A percentile compares a stretch with the other conserved stretches of the same genome.
phyloP scores from a whole-genome alignment of 2,888 invertebrate genomes.

The Scaptomyza caliginosa region DNA sequence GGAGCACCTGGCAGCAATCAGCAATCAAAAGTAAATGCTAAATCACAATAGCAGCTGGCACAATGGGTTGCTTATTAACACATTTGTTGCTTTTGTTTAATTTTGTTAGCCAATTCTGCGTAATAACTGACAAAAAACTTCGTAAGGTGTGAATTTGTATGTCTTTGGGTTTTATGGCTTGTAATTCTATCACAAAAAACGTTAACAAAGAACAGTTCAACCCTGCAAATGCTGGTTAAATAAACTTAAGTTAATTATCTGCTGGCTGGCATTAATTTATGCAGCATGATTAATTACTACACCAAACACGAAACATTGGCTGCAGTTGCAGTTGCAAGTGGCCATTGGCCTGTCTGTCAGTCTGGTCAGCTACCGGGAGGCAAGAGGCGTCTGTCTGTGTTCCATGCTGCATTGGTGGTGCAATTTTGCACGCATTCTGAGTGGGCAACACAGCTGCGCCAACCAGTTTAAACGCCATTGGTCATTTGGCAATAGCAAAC shows the following conservation, averaged over 20 bases:
- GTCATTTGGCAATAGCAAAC: too few relatives aligned
- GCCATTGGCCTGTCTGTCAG: conserved; percentile 59
- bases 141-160: conserved; percentile 28
- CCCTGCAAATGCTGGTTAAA: conserved; percentile 58
- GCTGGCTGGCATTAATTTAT: conserved; percentile 82
- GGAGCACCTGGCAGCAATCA: conserved; percentile 30
- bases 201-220: neutral
- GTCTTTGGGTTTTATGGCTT: conserved; percentile 15
- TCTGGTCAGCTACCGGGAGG: conserved; percentile 64
- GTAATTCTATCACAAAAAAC: neutral
- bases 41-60: conserved; percentile 61
- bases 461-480: conserved; percentile 76
- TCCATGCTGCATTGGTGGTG: conserved; percentile 32
- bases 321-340: conserved; percentile 22
- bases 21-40: conserved; percentile 32
- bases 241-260: conserved; percentile 82
- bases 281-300: conserved; percentile 80
- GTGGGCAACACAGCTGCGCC: conserved; percentile 67
- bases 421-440: conserved; percentile 71
- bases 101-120: conserved; percentile 2
- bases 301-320: conserved; percentile 32
- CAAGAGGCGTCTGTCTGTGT: conserved; percentile 42
- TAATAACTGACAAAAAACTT: conserved; percentile 9
- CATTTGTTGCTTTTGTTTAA: conserved; percentile 13
- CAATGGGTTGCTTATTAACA: conserved; percentile 66